These are phyloP conservation scores for Phrynosoma platyrhinos DNA, from an alignment of 2,113 vertebrate genomes.

Conservation along the genomic window DNA sequence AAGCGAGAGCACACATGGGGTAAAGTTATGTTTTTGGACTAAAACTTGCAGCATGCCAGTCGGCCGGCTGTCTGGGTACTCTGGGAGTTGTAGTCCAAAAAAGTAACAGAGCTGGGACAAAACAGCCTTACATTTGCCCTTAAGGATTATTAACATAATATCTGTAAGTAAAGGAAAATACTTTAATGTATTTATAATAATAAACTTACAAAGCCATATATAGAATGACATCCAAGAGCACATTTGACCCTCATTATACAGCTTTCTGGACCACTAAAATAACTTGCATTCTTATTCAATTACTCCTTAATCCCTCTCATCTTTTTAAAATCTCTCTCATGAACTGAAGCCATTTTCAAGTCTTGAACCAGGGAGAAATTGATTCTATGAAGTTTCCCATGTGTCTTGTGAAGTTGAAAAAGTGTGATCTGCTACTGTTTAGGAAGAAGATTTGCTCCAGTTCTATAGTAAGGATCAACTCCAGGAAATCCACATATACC, in stretches of 20 bases:
- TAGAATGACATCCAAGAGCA: conserved; percentile 39
- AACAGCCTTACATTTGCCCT: conserved; percentile 74
- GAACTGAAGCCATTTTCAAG: not conserved
- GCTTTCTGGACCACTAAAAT: conserved; percentile 50
- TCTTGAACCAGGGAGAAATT: not conserved
- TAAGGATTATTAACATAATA: conserved; percentile 70
- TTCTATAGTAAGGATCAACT: not conserved
- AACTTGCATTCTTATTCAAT: conserved; percentile 69
- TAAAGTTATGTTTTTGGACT: conserved; percentile 57
- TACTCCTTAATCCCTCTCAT: conserved; percentile 69
- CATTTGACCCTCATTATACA: conserved; percentile 80
- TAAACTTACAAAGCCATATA: conserved; percentile 41
- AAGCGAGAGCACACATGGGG: conserved; percentile 73
- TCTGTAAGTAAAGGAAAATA: conserved; percentile 68
- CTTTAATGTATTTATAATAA: conserved; percentile 56
- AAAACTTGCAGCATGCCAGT: too few species aligned
- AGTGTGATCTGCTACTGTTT: not conserved
- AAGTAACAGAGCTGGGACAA: conserved; percentile 44
- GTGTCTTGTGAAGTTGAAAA: not conserved
- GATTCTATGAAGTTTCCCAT: not conserved
- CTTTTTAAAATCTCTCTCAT: conserved; percentile 23
- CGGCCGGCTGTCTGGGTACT: too few species aligned
- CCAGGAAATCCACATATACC: not conserved
- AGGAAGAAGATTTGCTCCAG: not conserved
- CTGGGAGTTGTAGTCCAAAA: too few species aligned